phyloP scores from a whole-genome alignment of 2,888 invertebrate genomes.

The Nineta flava region DNA sequence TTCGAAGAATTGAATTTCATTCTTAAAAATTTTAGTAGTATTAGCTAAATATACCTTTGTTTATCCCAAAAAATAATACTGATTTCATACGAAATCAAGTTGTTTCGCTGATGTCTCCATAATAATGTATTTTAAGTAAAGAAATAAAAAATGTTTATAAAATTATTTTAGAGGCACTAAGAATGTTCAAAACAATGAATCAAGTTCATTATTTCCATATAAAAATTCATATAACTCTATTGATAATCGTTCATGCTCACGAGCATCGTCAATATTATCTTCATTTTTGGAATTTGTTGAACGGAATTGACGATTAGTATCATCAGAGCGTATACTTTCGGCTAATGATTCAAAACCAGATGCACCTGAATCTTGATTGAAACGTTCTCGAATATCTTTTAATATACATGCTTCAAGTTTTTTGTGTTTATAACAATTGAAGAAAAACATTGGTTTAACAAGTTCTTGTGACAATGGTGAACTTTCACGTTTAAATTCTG shows the following conservation, averaged over 20 bases:
- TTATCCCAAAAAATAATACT: too few species aligned
- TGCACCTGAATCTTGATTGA: slow-evolving; percentile 35
- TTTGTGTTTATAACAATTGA: slow-evolving; percentile 58
- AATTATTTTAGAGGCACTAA: too few species aligned
- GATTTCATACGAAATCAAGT: too few species aligned
- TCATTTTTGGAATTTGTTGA: slow-evolving; percentile 29
- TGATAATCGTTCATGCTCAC: neutral
- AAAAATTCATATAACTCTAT: neutral
- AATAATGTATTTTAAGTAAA: too few species aligned
- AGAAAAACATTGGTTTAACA: slow-evolving; percentile 54
- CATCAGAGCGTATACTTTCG: slow-evolving; percentile 31
- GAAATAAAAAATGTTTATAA: too few species aligned
- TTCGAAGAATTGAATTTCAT: too few species aligned
- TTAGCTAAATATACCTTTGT: too few species aligned
- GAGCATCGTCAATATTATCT: neutral
- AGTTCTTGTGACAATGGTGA: slow-evolving; percentile 46
- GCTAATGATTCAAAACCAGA: slow-evolving; percentile 33
- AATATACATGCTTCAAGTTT: slow-evolving; percentile 54
- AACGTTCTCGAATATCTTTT: slow-evolving; percentile 52
- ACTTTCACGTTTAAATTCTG: slow-evolving; percentile 44
- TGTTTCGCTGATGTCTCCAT: too few species aligned
- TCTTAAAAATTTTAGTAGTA: too few species aligned
- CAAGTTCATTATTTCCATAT: neutral
- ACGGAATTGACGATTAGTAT: slow-evolving; percentile 30
- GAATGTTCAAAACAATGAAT: neutral